Base-by-base conservation (phyloP, 2,888 invertebrate genomes). In the Drosophila lacicola region DNA sequence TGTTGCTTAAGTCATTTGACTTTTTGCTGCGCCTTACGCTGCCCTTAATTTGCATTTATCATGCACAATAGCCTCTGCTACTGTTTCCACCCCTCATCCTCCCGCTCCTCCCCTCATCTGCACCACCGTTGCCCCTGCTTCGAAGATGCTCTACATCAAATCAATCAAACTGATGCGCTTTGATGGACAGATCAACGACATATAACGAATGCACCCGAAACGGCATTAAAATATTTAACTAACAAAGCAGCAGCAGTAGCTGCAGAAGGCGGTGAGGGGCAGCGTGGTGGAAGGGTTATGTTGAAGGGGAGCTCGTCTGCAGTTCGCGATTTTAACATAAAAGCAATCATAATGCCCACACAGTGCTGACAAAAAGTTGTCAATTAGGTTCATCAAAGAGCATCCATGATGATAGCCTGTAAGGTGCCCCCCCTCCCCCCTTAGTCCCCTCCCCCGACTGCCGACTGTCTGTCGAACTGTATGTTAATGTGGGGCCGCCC, bases 311-410 rank as follows among this genome's bases (percentile, higher is more conserved):
- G 36, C 51, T 49, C 45, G 73, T 67, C 62, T 39, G 46, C 10
- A 29, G 50, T 11, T 11, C 14, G 21, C 37, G 8, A 51, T 14
- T 78, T 90, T 90, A 90, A 79, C 90, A 91, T 90, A 90, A 91
- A 88, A 80, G 80, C 90, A 90, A 90, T 90, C 90, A 90, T 90
- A 90, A 89, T 85, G 74, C 85, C 73, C 80, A 80, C 83, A 83
- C 80, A 83, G 75, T 75, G 80, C 90, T 88, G 84, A 90, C 87
- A 90, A 90, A 91, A 83, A 83, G 78, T 83, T 84, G 91, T 91
- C 90, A 90, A 91, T 91, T 90, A 91, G 83, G 87, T 81, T 77
- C 70, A 88, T 88, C 85, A 87, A 74, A 72, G 69, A 56, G 66
- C 70, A 60, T 55, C 57, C 67, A 67, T 49, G 78, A 74, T 73